Base-by-base conservation (phyloP, 2,797 vertebrate genomes). In the Cephalopachus bancanus region DNA sequence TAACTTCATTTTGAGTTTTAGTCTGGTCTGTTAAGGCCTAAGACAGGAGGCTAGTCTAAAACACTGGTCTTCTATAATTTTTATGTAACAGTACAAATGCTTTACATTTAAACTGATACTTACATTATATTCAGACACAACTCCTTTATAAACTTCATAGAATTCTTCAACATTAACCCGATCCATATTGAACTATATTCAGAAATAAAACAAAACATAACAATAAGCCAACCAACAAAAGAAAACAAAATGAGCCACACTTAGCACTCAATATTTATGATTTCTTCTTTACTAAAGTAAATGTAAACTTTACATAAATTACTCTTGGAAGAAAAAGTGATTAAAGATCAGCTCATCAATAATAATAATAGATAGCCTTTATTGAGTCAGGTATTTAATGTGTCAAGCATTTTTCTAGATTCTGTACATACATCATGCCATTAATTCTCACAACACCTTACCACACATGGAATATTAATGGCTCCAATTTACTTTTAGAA, bases 131-230 rank as follows among this genome's bases (percentile, higher is more conserved):
- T 99, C 99, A 15, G 98, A 71, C 3, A 99, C 99, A 0, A 99
- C 99, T 1, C 99, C 99, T 99, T 99, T 99, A 98, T 99, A 99
- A 97, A 99, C 99, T 98, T 99, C 99, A 96, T 99, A 99, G 98
- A 99, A 99, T 93, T 99, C 99, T 96, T 99, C 99, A 69, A 99
- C 99, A 19, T 99, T 99, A 83, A 98, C 98, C 44, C 98, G 99
- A 78, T 99, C 99, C 98, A 99, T 97, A 85, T 98, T 99, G 98
- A 99, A 99, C 99, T 99, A 97, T 17, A 94, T 96, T 59, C n/a
- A 53, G 81, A 90, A 71, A 92, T 95, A 97, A 97, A 93, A 93
- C 1, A 80, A 96, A 76, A 71, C 14, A 84, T 81, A 97, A 93
- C 55, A 0, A 0, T 93, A 95, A 97, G n/a, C 2, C 57, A 91